Conservation (phyloP, 1,140 invertebrate genomes). For the Calliphora vicina region DNA sequence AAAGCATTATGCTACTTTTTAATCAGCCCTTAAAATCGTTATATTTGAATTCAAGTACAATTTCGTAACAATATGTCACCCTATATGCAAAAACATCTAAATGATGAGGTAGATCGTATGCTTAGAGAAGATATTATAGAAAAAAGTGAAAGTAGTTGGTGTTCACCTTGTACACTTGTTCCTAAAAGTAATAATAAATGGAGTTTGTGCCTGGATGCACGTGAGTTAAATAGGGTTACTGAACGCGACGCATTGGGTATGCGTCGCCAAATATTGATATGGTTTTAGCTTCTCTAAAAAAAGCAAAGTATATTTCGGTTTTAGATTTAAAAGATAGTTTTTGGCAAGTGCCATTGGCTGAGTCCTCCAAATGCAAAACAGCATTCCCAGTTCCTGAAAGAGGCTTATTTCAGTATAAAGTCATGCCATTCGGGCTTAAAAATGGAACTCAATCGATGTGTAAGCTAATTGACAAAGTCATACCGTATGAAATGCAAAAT, state of each 20-base stretch:
- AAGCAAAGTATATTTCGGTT: neutral
- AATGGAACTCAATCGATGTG: neutral
- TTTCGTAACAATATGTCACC: no score
- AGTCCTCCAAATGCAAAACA: neutral
- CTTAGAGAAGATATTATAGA: neutral
- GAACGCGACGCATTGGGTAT: neutral
- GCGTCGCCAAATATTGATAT: neutral
- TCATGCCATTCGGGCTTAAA: neutral
- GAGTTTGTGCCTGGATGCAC: neutral
- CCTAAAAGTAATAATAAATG: neutral
- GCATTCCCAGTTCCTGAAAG: neutral
- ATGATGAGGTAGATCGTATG: no score
- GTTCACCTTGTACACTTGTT: neutral
- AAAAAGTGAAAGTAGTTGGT: neutral
- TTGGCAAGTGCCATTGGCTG: neutral
- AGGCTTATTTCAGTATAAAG: neutral
- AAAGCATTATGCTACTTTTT: no score
- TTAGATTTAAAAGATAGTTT: neutral
- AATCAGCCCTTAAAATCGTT: no score
- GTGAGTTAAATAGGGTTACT: neutral
- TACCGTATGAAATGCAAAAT: neutral
- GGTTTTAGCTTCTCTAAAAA: neutral
- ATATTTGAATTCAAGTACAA: no score
- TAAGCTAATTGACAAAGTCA: neutral
- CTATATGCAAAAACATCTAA: no score